These are phyloP conservation scores for Hydrotaea diabolus DNA, from an alignment of 2,888 invertebrate species.

Conservation along the genomic window DNA sequence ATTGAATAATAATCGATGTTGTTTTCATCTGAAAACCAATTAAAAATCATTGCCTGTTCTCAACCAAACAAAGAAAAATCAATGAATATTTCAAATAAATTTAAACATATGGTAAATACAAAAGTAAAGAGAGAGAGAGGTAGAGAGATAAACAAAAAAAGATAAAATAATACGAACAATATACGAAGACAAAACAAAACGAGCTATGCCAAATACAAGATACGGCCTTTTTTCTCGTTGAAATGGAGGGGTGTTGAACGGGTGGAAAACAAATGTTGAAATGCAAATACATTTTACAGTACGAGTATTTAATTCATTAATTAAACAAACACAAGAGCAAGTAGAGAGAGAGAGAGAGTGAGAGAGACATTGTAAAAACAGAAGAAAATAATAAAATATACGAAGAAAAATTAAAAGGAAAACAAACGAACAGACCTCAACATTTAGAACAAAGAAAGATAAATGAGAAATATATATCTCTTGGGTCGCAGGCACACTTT, in stretches of 20 bases:
- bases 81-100: constrained; percentile 44
- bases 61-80: constrained; percentile 55
- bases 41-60: constrained; percentile 5
- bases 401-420: neutral
- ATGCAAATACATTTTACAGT: constrained; percentile 45
- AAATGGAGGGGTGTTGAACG: neutral
- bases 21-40: constrained; percentile 20
- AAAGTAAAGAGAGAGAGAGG: neutral
- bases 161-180: constrained; percentile 21
- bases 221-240: neutral
- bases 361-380: constrained; percentile 3
- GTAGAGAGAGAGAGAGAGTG: constrained; percentile 2
- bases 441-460: constrained; percentile 30
- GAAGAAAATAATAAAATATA: constrained; percentile 1
- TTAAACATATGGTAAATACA: constrained; percentile 38
- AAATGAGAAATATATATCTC: constrained; percentile 45
- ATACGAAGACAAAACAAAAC: constrained; percentile 34
- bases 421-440: neutral
- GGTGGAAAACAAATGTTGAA: constrained; percentile 62
- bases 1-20: neutral
- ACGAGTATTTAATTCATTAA: constrained; percentile 56
- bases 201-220: neutral
- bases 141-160: constrained; percentile 14
- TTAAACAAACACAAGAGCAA: constrained; percentile 49
- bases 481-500: constrained; percentile 51